These are phyloP conservation scores for Elysia crispata DNA, from an alignment of 2,888 invertebrate species.

Conservation along the genomic window DNA sequence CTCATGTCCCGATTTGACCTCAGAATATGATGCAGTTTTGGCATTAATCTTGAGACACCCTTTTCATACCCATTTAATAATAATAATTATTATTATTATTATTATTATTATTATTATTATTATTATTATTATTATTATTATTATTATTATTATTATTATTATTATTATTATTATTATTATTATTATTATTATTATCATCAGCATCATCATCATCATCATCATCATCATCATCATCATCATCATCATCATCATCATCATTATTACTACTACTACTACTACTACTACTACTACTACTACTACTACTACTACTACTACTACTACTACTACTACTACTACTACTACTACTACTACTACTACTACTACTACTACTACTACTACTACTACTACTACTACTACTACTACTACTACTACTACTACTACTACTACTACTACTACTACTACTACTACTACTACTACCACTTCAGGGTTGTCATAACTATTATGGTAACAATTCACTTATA, in stretches of 20 bases:
- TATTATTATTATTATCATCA: too few relatives aligned
- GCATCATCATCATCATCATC: too few relatives aligned
- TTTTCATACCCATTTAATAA: too few relatives aligned
- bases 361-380: background rate
- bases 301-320: slow-evolving; percentile 13
- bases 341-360: slow-evolving; percentile 6
- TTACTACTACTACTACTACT: background rate
- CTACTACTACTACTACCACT: background rate
- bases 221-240: background rate
- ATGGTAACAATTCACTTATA: too few relatives aligned
- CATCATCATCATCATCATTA: background rate
- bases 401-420: background rate
- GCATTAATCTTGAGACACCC: too few relatives aligned
- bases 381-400: background rate
- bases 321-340: slow-evolving; percentile 20
- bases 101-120: too few relatives aligned
- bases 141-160: slow-evolving; percentile 1
- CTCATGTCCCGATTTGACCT: too few relatives aligned
- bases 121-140: too few relatives aligned
- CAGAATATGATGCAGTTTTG: too few relatives aligned
- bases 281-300: background rate
- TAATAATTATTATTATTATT: too few relatives aligned
- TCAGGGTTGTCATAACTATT: too few relatives aligned
- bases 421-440: background rate
- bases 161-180: background rate